These are phyloP conservation scores for Polyploca ridens DNA, from an alignment of 2,888 invertebrate genomes.

Conservation along the genomic window DNA sequence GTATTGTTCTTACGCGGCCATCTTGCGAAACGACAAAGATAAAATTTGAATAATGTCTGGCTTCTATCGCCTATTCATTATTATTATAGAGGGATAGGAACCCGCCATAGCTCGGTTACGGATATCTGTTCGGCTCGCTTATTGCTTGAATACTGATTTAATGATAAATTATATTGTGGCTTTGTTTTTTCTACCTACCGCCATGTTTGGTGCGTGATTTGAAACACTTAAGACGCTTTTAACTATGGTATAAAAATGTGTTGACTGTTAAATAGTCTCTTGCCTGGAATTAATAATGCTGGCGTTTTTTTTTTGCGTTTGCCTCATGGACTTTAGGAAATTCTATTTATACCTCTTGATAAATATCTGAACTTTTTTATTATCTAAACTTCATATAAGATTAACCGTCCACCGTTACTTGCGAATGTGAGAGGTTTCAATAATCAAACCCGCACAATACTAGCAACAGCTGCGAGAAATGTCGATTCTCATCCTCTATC, in stretches of 20 bases:
- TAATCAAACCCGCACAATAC: neutral
- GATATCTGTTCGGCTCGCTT: constrained; percentile 45
- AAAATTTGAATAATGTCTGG: constrained; percentile 49
- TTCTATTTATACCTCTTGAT: neutral
- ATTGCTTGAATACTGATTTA: constrained; percentile 63
- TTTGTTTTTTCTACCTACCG: constrained; percentile 28
- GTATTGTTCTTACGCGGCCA: constrained; percentile 19
- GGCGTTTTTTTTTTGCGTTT: constrained; percentile 20
- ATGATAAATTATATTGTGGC: constrained; percentile 25
- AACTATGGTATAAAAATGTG: constrained; percentile 18
- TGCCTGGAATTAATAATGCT: constrained; percentile 45
- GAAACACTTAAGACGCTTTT: constrained; percentile 24
- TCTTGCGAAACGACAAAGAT: constrained; percentile 39
- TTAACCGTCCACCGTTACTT: neutral
- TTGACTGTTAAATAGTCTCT: constrained; percentile 32
- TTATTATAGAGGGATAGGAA: constrained; percentile 50
- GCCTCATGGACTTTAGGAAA: neutral
- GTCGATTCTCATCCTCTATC: constrained; percentile 4
- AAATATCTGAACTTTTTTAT: no score
- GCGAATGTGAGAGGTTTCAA: neutral
- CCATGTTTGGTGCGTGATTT: constrained; percentile 11
- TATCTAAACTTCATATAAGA: neutral
- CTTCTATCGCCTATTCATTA: constrained; percentile 35
- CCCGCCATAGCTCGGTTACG: constrained; percentile 52
- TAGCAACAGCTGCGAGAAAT: neutral